Conservation (phyloP, 2,113 vertebrate species). For the Blennius ocellaris region DNA sequence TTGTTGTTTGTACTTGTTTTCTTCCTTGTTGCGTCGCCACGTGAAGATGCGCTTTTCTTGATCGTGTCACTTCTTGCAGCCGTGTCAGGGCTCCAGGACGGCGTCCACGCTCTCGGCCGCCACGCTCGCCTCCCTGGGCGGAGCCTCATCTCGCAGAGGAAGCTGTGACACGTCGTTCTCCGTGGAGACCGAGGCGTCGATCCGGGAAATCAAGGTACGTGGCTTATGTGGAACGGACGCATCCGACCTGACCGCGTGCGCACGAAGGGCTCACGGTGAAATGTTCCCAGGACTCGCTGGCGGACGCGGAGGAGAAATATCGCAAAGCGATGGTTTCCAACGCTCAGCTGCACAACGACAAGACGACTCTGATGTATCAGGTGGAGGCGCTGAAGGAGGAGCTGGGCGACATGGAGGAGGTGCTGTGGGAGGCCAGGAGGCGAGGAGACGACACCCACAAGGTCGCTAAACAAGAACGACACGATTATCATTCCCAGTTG, state of each 20-base stretch:
- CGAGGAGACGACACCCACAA: conserved; percentile 85
- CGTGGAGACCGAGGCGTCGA: conserved; percentile 92
- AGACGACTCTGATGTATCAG: conserved; percentile 93
- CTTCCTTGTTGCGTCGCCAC: too few relatives aligned
- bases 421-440: conserved; percentile 88
- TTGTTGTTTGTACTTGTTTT: too few relatives aligned
- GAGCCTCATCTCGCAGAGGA: conserved; percentile 90
- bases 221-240: background rate
- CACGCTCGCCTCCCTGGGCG: conserved; percentile 90
- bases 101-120: conserved; percentile 91
- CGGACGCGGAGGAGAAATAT: conserved; percentile 91
- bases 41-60: too few relatives aligned
- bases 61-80: too few relatives aligned
- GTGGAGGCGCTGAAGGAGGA: conserved; percentile 91
- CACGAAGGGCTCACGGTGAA: background rate
- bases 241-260: too few relatives aligned
- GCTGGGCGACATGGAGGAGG: conserved; percentile 90
- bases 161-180: conserved; percentile 94
- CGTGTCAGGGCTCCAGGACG: conserved; percentile 84
- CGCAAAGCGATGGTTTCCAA: conserved; percentile 95
- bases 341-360: conserved; percentile 95
- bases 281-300: conserved; percentile 87
- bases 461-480: conserved; percentile 64
- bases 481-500: too few relatives aligned
- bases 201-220: conserved; percentile 93